These are phyloP conservation scores for Conopomorpha cramerella DNA, from an alignment of 1,140 invertebrate species.

Conservation along the genomic window DNA sequence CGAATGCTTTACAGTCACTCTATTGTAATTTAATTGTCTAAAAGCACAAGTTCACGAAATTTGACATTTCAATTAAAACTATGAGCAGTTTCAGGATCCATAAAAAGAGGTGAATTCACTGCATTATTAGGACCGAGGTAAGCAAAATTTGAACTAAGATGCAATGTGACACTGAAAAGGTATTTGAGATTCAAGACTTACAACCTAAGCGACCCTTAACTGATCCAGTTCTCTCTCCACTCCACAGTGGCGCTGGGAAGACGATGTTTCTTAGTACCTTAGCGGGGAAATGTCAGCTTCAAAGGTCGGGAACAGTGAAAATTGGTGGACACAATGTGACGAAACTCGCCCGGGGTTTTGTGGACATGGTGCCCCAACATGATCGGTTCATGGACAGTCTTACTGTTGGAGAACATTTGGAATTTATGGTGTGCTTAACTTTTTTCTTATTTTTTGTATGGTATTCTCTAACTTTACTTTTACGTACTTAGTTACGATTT, in stretches of 20 bases:
- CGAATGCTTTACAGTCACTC: too few relatives aligned
- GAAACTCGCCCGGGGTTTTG: constrained; percentile 11
- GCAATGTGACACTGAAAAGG: background rate
- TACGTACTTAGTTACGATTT: constrained; percentile 1
- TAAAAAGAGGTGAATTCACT: constrained; percentile 33
- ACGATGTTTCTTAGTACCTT: constrained; percentile 39
- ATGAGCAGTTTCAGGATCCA: constrained; percentile 38
- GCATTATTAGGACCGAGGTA: constrained; percentile 47
- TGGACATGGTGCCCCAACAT: constrained; percentile 36
- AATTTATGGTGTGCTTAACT: constrained; percentile 36
- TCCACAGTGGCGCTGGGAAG: constrained; percentile 42
- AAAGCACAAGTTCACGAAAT: too few relatives aligned
- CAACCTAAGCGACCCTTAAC: background rate
- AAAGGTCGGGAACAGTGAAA: constrained; percentile 20
- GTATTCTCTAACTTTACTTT: background rate
- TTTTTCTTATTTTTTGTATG: background rate
- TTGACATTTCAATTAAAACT: too few relatives aligned
- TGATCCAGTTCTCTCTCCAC: background rate
- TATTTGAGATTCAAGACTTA: background rate
- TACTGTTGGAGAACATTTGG: constrained; percentile 38
- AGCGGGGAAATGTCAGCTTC: constrained; percentile 33
- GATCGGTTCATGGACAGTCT: constrained; percentile 34
- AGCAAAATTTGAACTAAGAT: constrained; percentile 2
- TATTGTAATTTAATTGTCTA: too few relatives aligned
- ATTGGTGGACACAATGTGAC: constrained; percentile 20